A percentile compares a stretch with the other conserved stretches of the same genome.
phyloP scores from a whole-genome alignment of 23 tunicate genomes.

The Halocynthia roretzi region DNA sequence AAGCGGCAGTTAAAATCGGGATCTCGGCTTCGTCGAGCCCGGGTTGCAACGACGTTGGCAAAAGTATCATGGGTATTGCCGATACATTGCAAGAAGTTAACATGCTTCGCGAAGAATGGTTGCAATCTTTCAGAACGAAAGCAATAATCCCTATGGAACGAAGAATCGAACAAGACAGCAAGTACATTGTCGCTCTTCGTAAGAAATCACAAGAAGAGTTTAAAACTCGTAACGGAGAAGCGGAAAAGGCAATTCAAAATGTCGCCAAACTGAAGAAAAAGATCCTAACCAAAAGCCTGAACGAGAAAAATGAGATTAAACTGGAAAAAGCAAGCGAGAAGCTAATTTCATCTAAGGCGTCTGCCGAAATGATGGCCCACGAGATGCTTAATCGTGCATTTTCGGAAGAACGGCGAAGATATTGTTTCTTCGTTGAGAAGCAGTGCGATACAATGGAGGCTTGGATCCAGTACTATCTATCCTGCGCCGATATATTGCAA shows the following conservation, averaged over 20 bases:
- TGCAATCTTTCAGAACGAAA: slow-evolving; percentile 13
- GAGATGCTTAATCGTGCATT: slow-evolving; percentile 23
- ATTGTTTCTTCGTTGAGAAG: slow-evolving; percentile 21
- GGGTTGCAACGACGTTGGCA: slow-evolving; percentile 25
- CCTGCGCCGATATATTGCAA: slow-evolving; percentile 7
- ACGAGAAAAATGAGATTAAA: slow-evolving; percentile 9
- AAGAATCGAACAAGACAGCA: slow-evolving; percentile 15
- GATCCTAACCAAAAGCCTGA: not conserved
- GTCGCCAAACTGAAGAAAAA: slow-evolving; percentile 19
- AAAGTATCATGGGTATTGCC: slow-evolving; percentile 24
- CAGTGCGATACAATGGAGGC: slow-evolving; percentile 10
- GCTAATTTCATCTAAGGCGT: not conserved
- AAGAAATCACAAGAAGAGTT: slow-evolving; percentile 25
- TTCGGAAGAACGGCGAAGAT: slow-evolving; percentile 18
- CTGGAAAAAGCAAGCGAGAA: slow-evolving; percentile 3
- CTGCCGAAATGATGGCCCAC: slow-evolving; percentile 19
- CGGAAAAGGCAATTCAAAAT: slow-evolving; percentile 13
- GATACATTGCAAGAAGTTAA: slow-evolving; percentile 21
- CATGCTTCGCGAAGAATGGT: slow-evolving; percentile 10
- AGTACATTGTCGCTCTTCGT: slow-evolving; percentile 5
- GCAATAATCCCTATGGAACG: slow-evolving; percentile 7
- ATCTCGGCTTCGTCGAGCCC: slow-evolving; percentile 23
- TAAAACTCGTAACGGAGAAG: slow-evolving; percentile 2
- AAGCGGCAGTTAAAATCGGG: slow-evolving; percentile 21
- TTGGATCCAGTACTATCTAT: slow-evolving; percentile 3